Conservation (phyloP, 2,797 vertebrate genomes). For the Cuniculus paca region DNA sequence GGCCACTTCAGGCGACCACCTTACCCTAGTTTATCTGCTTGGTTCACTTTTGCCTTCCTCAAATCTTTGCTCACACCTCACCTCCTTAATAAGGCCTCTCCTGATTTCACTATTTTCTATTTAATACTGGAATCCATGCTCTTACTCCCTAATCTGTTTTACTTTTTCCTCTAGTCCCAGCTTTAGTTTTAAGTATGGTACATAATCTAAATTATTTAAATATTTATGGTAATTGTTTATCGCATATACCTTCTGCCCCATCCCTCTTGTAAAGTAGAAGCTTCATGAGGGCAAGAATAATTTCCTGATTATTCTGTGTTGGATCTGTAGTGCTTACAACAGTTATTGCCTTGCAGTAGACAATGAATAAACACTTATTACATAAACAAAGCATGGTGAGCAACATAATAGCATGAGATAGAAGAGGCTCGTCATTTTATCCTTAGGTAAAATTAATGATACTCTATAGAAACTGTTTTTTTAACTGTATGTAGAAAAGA, state of each 20-base stretch:
- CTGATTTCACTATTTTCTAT: not conserved
- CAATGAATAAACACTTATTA: constrained; percentile 4
- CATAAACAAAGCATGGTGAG: not conserved
- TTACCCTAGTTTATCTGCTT: not conserved
- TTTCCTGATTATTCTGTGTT: not conserved
- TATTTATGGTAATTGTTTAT: not conserved
- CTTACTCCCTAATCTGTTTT: not conserved
- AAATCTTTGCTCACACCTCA: not conserved
- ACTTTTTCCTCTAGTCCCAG: not conserved
- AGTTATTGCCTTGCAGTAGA: not conserved
- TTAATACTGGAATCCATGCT: not conserved
- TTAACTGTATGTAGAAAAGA: not conserved
- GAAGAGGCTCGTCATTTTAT: not conserved
- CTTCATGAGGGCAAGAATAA: not conserved
- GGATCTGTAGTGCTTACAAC: not conserved
- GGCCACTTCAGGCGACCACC: not conserved
- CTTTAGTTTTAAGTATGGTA: constrained; percentile 44
- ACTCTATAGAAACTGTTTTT: not conserved
- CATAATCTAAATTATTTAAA: not conserved
- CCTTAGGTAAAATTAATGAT: not conserved
- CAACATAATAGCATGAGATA: not conserved
- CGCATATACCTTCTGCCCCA: not conserved
- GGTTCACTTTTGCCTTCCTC: not conserved
- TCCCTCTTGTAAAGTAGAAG: not conserved
- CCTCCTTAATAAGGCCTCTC: not conserved